Evolutionary conservation across 2,888 invertebrate genomes (phyloP), one percentile per base, ranked within the genome.

Genomic region (Cephalotes varians): DNA sequence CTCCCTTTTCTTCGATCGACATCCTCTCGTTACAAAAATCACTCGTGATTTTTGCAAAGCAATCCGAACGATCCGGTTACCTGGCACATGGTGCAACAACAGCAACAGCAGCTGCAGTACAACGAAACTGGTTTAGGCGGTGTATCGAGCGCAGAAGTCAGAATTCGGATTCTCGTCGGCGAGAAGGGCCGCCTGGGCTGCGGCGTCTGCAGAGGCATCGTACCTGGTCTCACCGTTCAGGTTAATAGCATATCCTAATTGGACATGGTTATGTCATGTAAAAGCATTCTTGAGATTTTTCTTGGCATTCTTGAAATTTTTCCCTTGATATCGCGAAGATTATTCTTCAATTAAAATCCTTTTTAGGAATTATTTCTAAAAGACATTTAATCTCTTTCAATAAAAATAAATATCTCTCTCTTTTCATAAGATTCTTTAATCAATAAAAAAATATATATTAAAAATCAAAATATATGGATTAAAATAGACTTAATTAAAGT

Each of bases 171-270:
- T 85, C 96, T 97, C 92, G 97, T 98, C 81, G 97, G 98, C 15
- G 97, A 98, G 65, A 96, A 97, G 91, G 97, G 97, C 15, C 97
- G 98, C 92, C 96, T 98, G 73, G 98, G 98, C 34, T 97, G 98
- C 94, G 98, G 98, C 96, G 94, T 94, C 51, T 94, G 94, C 87
- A 87, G 93, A 62, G 94, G 94, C 85, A 90, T 93, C 54, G 94
- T 94, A 37, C 94, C 94, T 15, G 94, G 94, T 65, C 93, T 94
- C 28, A 94, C 94, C 15, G 94, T 94, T 64, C 94, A 94, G 91
- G 94, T 94, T 87, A 83, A 80, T 62, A 79, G 37, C 71, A 31
- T n/a, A n/a, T 40, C 10, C 12, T 62, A 51, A 76, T 80, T 56
- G n/a, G 12, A 47, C 4, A 9, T 18, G 40, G 1, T 54, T 21